These are phyloP conservation scores for Dascyllus trimaculatus DNA, from an alignment of 2,113 vertebrate genomes.

Conservation along the genomic window DNA sequence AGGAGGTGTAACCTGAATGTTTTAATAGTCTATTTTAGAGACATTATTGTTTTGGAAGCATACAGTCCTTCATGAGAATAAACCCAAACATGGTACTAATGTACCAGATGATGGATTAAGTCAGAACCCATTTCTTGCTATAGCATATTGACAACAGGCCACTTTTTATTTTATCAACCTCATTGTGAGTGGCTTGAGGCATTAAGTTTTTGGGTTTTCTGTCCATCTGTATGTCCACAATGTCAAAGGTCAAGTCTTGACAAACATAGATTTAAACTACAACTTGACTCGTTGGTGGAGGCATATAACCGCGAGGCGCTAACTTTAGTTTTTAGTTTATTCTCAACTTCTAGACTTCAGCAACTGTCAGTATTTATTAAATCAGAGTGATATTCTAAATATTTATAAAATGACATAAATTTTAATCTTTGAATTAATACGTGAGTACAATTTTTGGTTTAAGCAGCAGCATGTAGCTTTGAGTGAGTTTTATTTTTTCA, in stretches of 20 bases:
- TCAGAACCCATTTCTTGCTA: no score
- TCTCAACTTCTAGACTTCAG: background rate
- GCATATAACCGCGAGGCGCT: no score
- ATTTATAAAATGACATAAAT: background rate
- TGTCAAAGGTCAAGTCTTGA: no score
- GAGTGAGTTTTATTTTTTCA: constrained; percentile 24
- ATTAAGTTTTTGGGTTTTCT: no score
- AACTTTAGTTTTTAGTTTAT: background rate
- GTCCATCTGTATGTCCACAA: no score
- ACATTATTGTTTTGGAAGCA: background rate
- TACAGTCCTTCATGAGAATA: background rate
- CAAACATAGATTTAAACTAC: no score
- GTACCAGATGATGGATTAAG: background rate
- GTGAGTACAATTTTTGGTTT: background rate
- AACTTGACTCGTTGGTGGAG: no score
- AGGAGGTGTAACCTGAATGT: background rate
- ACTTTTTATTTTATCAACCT: no score
- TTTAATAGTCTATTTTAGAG: background rate
- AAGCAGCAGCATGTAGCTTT: constrained; percentile 2
- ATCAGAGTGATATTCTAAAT: constrained; percentile 1
- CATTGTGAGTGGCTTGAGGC: no score
- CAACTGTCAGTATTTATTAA: background rate
- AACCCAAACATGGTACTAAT: background rate
- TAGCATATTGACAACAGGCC: no score
- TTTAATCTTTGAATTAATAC: constrained; percentile 16